phyloP scores from a whole-genome alignment of 92 coral and sea anemone species.

The Galaxea fascicularis region DNA sequence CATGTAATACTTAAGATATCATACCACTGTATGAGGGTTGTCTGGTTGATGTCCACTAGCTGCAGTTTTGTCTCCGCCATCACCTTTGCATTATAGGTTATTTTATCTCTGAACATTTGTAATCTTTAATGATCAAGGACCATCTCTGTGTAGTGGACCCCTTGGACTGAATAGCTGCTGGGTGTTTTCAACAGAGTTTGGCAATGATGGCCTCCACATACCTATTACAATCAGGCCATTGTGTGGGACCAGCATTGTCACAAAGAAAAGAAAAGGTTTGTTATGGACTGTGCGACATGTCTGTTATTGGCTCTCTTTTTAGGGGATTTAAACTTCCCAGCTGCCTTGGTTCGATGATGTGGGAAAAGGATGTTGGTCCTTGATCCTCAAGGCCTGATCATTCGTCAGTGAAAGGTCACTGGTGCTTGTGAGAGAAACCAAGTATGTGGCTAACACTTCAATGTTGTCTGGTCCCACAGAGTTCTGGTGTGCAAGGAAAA shows the following conservation, averaged over 20 bases:
- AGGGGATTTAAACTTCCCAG: conserved; percentile 50
- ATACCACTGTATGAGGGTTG: conserved; percentile 68
- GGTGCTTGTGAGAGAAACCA: conserved; percentile 31
- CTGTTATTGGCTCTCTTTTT: conserved; percentile 8
- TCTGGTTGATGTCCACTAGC: conserved; percentile 73
- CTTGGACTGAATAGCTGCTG: too few species aligned
- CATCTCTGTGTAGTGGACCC: too few species aligned
- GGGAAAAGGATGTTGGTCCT: too few species aligned
- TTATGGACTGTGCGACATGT: too few species aligned
- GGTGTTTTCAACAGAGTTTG: too few species aligned
- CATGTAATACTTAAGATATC: too few species aligned
- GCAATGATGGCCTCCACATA: conserved; percentile 64
- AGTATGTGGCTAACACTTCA: conserved; percentile 50
- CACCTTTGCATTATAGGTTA: too few species aligned
- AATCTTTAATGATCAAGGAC: too few species aligned
- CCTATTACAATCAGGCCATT: conserved; percentile 73
- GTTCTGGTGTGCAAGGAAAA: conserved; percentile 16
- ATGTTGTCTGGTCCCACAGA: conserved; percentile 69
- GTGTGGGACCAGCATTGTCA: conserved; percentile 62
- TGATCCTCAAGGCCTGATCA: conserved; percentile 45
- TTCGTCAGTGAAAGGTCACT: conserved; percentile 36
- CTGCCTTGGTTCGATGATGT: conserved; percentile 10
- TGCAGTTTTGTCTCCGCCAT: too few species aligned
- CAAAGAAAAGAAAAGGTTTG: too few species aligned
- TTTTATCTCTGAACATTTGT: too few species aligned